Conservation (phyloP, 2,113 vertebrate species). For the Crotalus helleri region DNA sequence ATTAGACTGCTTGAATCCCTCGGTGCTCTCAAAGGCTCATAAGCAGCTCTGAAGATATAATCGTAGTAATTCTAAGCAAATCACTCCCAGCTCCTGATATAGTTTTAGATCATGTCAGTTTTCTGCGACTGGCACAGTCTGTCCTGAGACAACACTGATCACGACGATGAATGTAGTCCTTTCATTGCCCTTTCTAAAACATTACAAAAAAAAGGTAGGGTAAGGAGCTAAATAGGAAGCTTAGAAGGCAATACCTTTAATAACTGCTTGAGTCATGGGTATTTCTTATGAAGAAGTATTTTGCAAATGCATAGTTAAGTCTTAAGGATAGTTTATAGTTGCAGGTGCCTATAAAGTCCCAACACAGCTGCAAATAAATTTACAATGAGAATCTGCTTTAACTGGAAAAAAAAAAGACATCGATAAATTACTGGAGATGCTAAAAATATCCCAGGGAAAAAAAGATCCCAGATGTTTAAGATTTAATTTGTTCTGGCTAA, state of each 20-base stretch:
- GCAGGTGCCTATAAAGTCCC: background rate
- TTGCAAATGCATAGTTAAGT: background rate
- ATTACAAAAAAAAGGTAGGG: background rate
- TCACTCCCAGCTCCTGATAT: background rate
- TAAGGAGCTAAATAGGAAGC: background rate
- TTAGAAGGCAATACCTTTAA: background rate
- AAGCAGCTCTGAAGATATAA: background rate
- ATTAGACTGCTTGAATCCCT: background rate
- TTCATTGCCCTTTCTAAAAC: background rate
- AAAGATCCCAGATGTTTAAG: background rate
- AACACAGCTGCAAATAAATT: background rate
- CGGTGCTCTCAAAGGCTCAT: background rate
- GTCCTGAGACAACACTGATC: background rate
- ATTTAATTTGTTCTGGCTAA: constrained; percentile 3
- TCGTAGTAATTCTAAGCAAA: constrained; percentile 5
- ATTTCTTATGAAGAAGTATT: background rate
- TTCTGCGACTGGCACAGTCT: background rate
- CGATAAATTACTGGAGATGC: background rate
- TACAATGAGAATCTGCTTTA: background rate
- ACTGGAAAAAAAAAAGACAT: background rate
- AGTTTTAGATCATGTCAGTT: background rate
- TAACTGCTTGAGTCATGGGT: background rate
- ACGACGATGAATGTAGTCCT: background rate
- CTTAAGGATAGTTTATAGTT: background rate
- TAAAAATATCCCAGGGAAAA: background rate